Base-by-base conservation (phyloP, 1,140 invertebrate genomes). In the Kradibia gibbosae region DNA sequence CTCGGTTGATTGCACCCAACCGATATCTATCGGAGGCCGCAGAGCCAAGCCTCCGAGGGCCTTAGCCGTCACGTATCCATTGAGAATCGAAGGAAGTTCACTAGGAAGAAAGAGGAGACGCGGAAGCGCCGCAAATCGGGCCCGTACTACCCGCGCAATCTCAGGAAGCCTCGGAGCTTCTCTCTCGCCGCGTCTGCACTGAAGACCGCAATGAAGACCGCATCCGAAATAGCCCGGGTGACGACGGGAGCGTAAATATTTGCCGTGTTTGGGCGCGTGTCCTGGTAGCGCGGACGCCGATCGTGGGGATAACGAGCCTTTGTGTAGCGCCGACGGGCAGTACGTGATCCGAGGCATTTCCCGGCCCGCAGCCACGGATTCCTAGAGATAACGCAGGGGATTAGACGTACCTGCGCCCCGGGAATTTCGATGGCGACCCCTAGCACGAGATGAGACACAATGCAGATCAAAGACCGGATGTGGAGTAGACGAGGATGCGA, bases 271-370 rank as follows among this genome's bases (percentile, higher is more conserved):
- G 62, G 17, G 11, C 34, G 62, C 62, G 84, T 82, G 11, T 20
- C 3, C 84, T 85, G 77, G 87, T 88, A 88, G 87, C 85, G 53
- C 55, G 86, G 84, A 88, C 87, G 88, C 86, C 87, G 88, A 89
- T 89, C 86, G 85, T 73, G 85, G 20, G 78, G 87, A 89, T 88
- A 89, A 85, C 86, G 85, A 85, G 83, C 82, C 84, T 87, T 88
- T 88, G 85, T 87, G 72, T 8, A 5, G 25, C 75, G 60, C 42
- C 62, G 22, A 8, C 48, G 7, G 36, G 28, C 36, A 17, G 22
- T 70, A 25, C 75, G 75, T 31, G 36, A 20, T n/a, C 36, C 65
- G n/a, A 57, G 4, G 65, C 22, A n/a, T 70, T 70, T 70, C 13
- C 65, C 60, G 60, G 8, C 10, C 39, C 7, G 39, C 42, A 25